Conservation (phyloP, 2,888 invertebrate species). For the Caenorhabditis wallacei region DNA sequence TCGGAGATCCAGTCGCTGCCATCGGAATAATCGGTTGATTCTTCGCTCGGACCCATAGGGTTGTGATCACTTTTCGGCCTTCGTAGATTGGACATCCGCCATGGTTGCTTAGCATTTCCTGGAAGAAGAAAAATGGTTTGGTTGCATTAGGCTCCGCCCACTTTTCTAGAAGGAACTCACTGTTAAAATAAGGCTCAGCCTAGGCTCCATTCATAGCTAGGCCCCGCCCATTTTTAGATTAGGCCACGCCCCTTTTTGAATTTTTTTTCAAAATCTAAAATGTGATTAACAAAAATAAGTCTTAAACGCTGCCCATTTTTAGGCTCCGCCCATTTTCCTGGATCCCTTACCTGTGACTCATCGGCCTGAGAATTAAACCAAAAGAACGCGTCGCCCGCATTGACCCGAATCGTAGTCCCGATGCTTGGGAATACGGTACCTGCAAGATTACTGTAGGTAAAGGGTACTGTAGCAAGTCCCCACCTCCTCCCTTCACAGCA, state of each 20-base stretch:
- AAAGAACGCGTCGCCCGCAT: constrained; percentile 76
- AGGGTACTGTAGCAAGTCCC: too few relatives aligned
- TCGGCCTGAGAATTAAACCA: constrained; percentile 76
- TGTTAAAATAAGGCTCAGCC: too few relatives aligned
- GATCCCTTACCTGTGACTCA: constrained; percentile 38
- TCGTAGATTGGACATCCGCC: constrained; percentile 78
- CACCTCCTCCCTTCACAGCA: constrained; percentile 60
- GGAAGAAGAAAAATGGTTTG: background rate
- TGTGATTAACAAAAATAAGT: too few relatives aligned
- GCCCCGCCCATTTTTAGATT: too few relatives aligned
- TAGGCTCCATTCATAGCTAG: too few relatives aligned
- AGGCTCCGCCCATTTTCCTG: too few relatives aligned
- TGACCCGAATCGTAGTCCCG: constrained; percentile 65
- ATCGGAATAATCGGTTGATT: constrained; percentile 44
- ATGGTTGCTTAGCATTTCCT: constrained; percentile 69
- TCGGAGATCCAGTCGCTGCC: constrained; percentile 24
- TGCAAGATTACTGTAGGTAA: too few relatives aligned
- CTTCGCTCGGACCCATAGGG: constrained; percentile 62
- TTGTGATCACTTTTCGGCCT: constrained; percentile 76
- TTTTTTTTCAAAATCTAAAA: too few relatives aligned
- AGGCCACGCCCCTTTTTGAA: too few relatives aligned
- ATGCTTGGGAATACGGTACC: constrained; percentile 76
- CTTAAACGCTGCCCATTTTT: too few relatives aligned
- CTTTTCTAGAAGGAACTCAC: too few relatives aligned
- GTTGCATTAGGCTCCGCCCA: too few relatives aligned